A percentile compares a stretch with the other conserved stretches of the same genome.
Conservation (phyloP, 2,113 vertebrate species). For the Electrona antarctica region DNA sequence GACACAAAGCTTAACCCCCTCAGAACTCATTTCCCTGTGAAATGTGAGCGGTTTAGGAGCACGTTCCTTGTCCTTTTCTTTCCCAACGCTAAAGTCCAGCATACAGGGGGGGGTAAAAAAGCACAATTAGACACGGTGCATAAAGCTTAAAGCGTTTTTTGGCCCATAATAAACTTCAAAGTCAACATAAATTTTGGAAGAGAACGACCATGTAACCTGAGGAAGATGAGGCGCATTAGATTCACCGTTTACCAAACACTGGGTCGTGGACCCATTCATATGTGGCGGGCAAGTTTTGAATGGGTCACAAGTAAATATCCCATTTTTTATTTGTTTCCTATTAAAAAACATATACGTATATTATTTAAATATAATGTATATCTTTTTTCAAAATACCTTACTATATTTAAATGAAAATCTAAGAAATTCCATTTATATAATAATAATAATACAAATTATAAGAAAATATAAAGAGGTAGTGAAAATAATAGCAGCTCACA, state of each 20-base stretch:
- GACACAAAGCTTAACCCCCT: not conserved
- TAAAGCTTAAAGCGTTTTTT: conserved; percentile 24
- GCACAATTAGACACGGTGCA: conserved; percentile 28
- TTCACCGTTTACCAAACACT: not conserved
- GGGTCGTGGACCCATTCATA: too few species aligned
- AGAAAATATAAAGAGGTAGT: too few species aligned
- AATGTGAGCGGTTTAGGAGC: conserved; percentile 13
- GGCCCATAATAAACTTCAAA: conserved; percentile 19
- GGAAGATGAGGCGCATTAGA: conserved; percentile 12
- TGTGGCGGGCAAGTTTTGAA: too few species aligned
- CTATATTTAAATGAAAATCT: too few species aligned
- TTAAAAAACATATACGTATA: too few species aligned
- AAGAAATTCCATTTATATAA: too few species aligned
- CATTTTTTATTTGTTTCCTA: too few species aligned
- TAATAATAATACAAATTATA: too few species aligned
- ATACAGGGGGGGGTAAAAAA: conserved; percentile 4
- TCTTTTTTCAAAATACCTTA: too few species aligned
- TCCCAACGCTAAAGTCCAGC: conserved; percentile 5
- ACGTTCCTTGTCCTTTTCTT: conserved; percentile 5
- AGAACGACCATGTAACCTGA: conserved; percentile 16
- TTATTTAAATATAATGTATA: too few species aligned
- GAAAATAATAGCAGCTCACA: too few species aligned
- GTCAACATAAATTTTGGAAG: conserved; percentile 15
- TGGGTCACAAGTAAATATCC: too few species aligned
- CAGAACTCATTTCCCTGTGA: conserved; percentile 9